Percentiles rank a stretch among this genome's conserved stretches.
Conservation (phyloP, 2,113 vertebrate species). For the Zosterops pallidus region DNA sequence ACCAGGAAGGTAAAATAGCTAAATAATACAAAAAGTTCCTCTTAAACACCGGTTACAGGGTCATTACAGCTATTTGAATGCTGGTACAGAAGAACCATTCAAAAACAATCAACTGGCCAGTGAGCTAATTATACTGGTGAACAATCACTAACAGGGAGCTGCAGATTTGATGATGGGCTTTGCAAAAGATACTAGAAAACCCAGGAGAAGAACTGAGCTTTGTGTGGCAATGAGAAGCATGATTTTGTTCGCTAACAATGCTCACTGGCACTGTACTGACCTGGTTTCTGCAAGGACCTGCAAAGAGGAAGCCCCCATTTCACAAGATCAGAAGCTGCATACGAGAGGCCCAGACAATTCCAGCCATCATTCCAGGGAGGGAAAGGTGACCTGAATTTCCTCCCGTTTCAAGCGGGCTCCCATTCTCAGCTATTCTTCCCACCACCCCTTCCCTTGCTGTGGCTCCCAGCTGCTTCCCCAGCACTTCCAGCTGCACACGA, state of each 20-base stretch:
- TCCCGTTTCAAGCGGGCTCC: not conserved
- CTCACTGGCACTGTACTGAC: not conserved
- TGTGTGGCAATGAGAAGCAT: not conserved
- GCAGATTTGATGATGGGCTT: not conserved
- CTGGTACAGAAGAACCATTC: not conserved
- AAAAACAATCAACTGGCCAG: not conserved
- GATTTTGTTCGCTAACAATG: not conserved
- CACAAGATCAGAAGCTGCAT: not conserved
- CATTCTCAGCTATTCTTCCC: not conserved
- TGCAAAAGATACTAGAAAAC: not conserved
- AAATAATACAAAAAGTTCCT: not conserved
- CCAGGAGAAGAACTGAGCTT: not conserved
- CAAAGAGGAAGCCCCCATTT: not conserved
- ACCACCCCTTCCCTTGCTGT: not conserved
- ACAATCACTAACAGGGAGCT: not conserved
- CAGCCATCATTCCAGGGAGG: not conserved
- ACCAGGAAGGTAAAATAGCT: not conserved
- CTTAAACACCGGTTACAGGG: not conserved
- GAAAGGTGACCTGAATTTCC: not conserved
- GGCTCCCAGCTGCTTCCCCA: not conserved
- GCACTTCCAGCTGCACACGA: accelerated
- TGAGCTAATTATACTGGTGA: not conserved
- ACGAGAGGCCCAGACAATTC: not conserved
- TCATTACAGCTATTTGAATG: not conserved
- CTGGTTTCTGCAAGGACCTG: not conserved